Evolutionary conservation across 2,113 vertebrate genomes (phyloP).

Genomic region (Actinemys pallida): DNA sequence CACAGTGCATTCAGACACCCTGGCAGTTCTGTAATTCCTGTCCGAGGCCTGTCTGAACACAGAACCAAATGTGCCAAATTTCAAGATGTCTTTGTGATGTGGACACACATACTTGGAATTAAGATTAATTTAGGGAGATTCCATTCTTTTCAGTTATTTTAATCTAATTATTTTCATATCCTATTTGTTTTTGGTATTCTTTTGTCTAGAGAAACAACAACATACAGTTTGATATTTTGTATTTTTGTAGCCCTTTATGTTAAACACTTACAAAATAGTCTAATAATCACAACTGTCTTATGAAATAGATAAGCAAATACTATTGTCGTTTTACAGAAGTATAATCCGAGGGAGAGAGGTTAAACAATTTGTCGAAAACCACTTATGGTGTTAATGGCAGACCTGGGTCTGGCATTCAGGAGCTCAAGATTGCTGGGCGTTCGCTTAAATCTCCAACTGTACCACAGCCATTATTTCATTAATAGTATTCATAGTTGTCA

Average conservation of each 20-base stretch:
- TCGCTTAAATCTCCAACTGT: not conserved
- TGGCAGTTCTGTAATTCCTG: not conserved
- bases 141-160: not conserved
- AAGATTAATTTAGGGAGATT: not conserved
- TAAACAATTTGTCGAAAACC: not conserved
- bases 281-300: not conserved
- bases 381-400: not conserved
- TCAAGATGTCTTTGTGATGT: not conserved
- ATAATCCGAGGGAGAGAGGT: not conserved
- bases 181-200: not conserved
- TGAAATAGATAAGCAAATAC: not conserved
- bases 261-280: not conserved
- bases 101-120: not conserved
- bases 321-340: not conserved
- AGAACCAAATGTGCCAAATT: not conserved
- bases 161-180: not conserved
- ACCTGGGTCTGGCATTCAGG: not conserved
- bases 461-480: not conserved
- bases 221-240: not conserved
- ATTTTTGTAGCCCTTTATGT: not conserved
- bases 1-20: not conserved
- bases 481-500: not conserved
- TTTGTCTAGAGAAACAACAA: not conserved
- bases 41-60: not conserved
- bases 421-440: not conserved